phyloP scores from a whole-genome alignment of 1,140 invertebrate species.

The Octopus bimaculoides region DNA sequence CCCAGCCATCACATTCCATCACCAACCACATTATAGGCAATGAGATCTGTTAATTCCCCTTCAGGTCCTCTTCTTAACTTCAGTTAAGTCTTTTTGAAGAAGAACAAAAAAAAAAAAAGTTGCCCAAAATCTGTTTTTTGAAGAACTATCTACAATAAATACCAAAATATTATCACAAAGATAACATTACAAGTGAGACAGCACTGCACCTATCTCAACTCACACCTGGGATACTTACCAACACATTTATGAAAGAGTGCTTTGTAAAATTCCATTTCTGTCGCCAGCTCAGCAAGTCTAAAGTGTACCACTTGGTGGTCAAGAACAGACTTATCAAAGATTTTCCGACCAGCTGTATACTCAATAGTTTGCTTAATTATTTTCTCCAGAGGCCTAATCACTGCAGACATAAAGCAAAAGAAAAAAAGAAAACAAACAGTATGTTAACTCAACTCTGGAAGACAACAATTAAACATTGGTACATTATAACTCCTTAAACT shows the following conservation, averaged over 20 bases:
- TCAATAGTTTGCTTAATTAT: constrained; percentile 60
- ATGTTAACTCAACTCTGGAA: background rate
- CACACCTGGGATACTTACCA: constrained; percentile 38
- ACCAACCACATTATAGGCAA: too few species aligned
- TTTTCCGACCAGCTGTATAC: constrained; percentile 59
- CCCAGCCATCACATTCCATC: too few species aligned
- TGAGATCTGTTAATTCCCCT: too few species aligned
- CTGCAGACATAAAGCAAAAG: constrained; percentile 37
- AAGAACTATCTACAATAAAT: too few species aligned
- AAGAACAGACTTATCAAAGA: constrained; percentile 61
- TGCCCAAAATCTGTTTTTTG: too few species aligned
- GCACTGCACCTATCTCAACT: too few species aligned
- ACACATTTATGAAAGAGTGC: constrained; percentile 60
- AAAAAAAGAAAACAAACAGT: background rate
- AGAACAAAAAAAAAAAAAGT: too few species aligned
- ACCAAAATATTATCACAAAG: too few species aligned
- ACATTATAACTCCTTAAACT: background rate
- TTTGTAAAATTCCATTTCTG: constrained; percentile 62
- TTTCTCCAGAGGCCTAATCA: constrained; percentile 54
- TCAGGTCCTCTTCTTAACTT: too few species aligned
- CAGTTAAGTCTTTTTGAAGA: too few species aligned
- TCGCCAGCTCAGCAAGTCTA: constrained; percentile 62
- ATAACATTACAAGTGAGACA: too few species aligned
- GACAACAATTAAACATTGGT: background rate
- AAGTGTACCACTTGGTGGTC: constrained; percentile 63